phyloP scores from a whole-genome alignment of 2,797 vertebrate genomes.

The Coregonus sp. region DNA sequence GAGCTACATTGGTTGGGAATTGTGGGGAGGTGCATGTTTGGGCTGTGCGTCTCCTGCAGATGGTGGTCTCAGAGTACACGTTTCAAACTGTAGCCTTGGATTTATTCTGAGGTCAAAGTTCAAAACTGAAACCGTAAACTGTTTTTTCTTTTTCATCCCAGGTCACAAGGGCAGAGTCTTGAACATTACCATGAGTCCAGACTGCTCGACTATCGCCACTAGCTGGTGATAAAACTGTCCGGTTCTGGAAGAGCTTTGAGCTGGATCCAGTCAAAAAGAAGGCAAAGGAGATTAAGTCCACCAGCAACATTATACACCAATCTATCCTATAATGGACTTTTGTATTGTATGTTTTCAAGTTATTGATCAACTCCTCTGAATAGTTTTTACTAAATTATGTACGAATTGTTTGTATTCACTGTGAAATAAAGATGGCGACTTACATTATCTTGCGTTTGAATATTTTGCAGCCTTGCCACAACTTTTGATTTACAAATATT shows the following conservation, averaged over 20 bases:
- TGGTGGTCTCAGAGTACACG: too few relatives aligned
- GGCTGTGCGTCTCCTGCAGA: too few relatives aligned
- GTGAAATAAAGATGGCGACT: slow-evolving; percentile 26
- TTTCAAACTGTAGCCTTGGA: too few relatives aligned
- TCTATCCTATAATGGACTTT: slow-evolving; percentile 78
- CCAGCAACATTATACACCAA: slow-evolving; percentile 86
- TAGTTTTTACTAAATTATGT: slow-evolving; percentile 15
- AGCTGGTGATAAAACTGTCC: slow-evolving; percentile 89
- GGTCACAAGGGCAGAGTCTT: slow-evolving; percentile 89
- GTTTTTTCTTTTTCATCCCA: slow-evolving; percentile 46
- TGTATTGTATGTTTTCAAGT: background rate
- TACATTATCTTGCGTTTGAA: background rate
- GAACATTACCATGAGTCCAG: slow-evolving; percentile 87
- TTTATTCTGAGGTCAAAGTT: too few relatives aligned
- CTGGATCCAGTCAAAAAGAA: slow-evolving; percentile 87
- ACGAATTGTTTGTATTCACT: slow-evolving; percentile 7
- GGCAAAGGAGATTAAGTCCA: slow-evolving; percentile 78
- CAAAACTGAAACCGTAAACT: background rate
- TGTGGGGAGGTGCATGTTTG: too few relatives aligned
- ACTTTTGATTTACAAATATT: too few relatives aligned
- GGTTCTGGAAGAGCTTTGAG: slow-evolving; percentile 93
- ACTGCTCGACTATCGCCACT: slow-evolving; percentile 82
- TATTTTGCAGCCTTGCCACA: too few relatives aligned
- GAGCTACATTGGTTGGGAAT: too few relatives aligned
- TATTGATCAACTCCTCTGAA: too few relatives aligned